Evolutionary conservation across 2,797 vertebrate species (phyloP).

Genomic region (Sebastiscus tertius): DNA sequence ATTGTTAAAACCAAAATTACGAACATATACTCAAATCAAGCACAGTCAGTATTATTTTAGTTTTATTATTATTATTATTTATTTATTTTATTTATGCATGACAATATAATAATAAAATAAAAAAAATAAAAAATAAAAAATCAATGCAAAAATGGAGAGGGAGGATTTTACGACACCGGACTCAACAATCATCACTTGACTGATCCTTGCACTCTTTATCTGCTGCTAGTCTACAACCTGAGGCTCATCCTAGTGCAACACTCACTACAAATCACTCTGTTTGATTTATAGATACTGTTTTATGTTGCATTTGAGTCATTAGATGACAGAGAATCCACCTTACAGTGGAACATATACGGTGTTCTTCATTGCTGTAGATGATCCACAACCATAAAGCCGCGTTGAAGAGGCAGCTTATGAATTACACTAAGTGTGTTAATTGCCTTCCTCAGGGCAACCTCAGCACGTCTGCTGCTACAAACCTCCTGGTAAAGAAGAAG

Average conservation of each 20-base stretch:
- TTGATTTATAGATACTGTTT: no score
- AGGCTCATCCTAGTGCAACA: background rate
- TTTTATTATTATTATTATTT: no score
- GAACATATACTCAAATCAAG: background rate
- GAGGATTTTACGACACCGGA: no score
- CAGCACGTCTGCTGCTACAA: constrained; percentile 24
- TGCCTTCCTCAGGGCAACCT: constrained; percentile 13
- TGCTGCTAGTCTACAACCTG: background rate
- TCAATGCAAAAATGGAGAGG: no score
- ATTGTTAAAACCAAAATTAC: no score
- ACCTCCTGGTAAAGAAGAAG: background rate
- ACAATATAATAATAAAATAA: no score
- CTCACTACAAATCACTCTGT: background rate
- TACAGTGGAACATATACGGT: background rate
- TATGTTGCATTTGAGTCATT: no score
- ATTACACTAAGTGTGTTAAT: constrained; percentile 37
- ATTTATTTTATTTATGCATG: no score
- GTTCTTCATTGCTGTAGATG: background rate
- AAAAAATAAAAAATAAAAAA: no score
- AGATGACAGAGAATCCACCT: background rate
- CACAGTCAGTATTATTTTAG: background rate
- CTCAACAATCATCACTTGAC: background rate
- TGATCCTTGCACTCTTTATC: background rate
- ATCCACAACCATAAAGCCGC: background rate
- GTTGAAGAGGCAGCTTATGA: constrained; percentile 14